Conservation (phyloP, 2,797 vertebrate species). For the Tapirus indicus region DNA sequence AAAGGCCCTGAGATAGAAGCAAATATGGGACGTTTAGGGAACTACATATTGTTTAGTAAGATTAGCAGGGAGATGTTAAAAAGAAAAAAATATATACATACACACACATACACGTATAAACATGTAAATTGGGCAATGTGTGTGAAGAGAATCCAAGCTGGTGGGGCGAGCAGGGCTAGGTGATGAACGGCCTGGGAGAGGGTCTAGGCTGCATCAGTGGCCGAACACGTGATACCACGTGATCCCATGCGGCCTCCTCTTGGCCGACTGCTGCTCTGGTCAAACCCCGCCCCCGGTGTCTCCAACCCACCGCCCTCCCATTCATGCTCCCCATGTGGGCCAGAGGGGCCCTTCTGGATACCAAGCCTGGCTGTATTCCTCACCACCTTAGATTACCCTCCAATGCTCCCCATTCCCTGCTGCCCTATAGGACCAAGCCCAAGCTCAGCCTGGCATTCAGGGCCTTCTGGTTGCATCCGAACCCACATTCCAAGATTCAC, state of each 20-base stretch:
- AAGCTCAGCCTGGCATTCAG: background rate
- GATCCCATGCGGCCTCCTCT: background rate
- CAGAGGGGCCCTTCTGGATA: background rate
- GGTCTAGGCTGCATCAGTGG: background rate
- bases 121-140: background rate
- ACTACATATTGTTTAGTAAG: background rate
- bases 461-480: background rate
- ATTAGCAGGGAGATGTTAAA: background rate
- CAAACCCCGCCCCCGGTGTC: background rate
- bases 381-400: background rate
- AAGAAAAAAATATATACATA: background rate
- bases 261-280: background rate
- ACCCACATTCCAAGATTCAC: background rate
- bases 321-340: background rate
- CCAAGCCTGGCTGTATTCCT: background rate
- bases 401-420: background rate
- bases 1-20: background rate
- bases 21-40: background rate
- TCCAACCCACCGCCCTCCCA: background rate
- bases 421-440: background rate
- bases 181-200: background rate
- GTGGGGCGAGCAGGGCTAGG: background rate
- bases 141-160: background rate
- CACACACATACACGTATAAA: rapidly evolving
- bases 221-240: rapidly evolving